Percentiles rank a stretch among this genome's conserved stretches.
Conservation (phyloP, 1,140 invertebrate genomes). For the Nymphalis io region DNA sequence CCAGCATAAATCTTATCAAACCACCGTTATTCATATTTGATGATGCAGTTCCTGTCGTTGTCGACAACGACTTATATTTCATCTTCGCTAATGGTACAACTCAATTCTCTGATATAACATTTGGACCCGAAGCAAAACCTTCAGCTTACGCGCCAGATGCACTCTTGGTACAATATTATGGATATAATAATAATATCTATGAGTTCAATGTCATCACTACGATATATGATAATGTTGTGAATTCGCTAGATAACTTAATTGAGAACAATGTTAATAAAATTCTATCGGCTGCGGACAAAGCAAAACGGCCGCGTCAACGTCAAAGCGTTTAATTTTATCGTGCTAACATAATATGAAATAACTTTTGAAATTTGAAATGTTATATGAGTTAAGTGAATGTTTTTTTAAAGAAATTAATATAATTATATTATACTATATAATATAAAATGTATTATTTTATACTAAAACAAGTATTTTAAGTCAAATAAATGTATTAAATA, state of each 20-base stretch:
- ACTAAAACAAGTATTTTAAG: no score
- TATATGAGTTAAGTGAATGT: no score
- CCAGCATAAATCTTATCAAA: slow-evolving; percentile 42
- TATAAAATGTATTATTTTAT: no score
- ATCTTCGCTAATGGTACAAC: slow-evolving; percentile 47
- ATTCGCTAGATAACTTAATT: slow-evolving; percentile 5
- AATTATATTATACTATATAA: no score
- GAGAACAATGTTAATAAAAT: no score
- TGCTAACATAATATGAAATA: no score
- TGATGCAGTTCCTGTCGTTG: slow-evolving; percentile 42
- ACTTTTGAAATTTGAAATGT: no score
- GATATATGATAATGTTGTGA: slow-evolving; percentile 3
- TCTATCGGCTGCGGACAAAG: no score
- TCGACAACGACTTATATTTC: slow-evolving; percentile 44
- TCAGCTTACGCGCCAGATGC: slow-evolving; percentile 56
- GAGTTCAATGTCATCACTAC: slow-evolving; percentile 49
- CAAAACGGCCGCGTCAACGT: no score
- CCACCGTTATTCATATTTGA: slow-evolving; percentile 51
- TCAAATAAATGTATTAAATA: no score
- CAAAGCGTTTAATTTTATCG: no score
- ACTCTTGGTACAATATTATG: slow-evolving; percentile 55
- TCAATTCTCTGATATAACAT: slow-evolving; percentile 33
- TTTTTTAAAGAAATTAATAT: no score
- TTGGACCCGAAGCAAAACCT: slow-evolving; percentile 42
- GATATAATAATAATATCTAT: slow-evolving; percentile 61